These are phyloP conservation scores for Gracilinanus agilis DNA, from an alignment of 2,113 vertebrate species.

Conservation along the genomic window DNA sequence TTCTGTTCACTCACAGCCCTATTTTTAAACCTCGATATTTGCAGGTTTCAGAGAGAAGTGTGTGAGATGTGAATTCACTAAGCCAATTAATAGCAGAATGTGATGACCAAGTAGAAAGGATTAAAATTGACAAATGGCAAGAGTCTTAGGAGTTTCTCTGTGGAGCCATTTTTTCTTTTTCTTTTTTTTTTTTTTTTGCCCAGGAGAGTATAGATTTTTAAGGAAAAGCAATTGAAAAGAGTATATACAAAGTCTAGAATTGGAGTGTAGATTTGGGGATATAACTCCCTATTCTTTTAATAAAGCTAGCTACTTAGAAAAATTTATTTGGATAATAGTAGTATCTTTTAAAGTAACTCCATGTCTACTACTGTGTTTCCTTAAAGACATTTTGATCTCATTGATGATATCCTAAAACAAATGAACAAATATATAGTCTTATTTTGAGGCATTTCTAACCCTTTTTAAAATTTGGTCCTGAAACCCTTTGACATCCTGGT, in stretches of 20 bases:
- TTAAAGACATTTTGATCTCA: no score
- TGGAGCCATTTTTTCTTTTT: conserved; percentile 23
- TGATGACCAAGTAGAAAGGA: neutral
- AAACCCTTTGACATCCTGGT: no score
- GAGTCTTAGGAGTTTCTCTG: conserved; percentile 5
- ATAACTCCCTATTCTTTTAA: neutral
- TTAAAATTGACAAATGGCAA: conserved; percentile 18
- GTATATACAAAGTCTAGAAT: neutral
- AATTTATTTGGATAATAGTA: neutral
- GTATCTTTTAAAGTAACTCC: no score
- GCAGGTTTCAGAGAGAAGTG: conserved; percentile 22
- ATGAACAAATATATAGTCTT: no score
- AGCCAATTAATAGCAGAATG: conserved; percentile 27
- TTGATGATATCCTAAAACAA: no score
- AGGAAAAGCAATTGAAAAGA: neutral
- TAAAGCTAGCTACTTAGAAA: neutral
- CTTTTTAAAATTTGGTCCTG: no score
- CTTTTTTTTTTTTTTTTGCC: conserved; percentile 7
- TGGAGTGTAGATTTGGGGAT: neutral
- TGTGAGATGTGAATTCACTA: conserved; percentile 8
- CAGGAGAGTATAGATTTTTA: neutral
- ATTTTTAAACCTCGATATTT: conserved; percentile 34
- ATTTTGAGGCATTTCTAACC: no score
- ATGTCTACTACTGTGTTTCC: no score
- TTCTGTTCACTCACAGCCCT: neutral